Evolutionary conservation across 2,113 vertebrate genomes (phyloP), one percentile per base, ranked within the genome.

Genomic region (Cheirogaleus medius): DNA sequence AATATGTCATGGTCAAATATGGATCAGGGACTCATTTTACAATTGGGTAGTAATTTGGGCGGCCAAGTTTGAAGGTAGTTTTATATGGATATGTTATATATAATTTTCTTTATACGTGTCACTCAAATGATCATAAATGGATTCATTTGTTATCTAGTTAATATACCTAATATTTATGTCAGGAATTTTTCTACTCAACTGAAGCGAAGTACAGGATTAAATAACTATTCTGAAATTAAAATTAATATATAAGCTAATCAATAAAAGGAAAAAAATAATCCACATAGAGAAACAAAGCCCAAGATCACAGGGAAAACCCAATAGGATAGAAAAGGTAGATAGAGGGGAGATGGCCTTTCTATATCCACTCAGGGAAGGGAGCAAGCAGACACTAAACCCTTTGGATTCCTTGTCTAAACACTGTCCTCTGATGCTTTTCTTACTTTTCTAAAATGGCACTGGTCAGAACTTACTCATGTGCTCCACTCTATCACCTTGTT

Each of bases 111-210:
- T 63, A 92, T 37, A 60, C 7, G 52, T 74, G 20, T 64, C 34
- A 83, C 25, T 87, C 60, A 76, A 78, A 84, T 91, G 29, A 80
- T 86, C 76, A 83, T 25, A 78, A 74, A 82, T 78, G 42, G 47
- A 87, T 32, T 90, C 27, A 76, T 88, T 60, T 68, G 42, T 74
- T 84, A 73, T 27, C 58, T 90, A 82, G 64, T 54, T 87, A 87
- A 92, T 73, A 95, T 27, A 69, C 47, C 14, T 54, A 83, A 87
- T 83, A 88, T 42, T 69, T 54, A 88, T 64, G 81, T 7, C 39
- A 88, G 56, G 32, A 96, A 77, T 64, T 90, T 95, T 44, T 93
- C 86, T 80, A 63, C 78, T 83, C 37, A 97, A 44, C 54, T 63
- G 8, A 84, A 92, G 32, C 12, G 81, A 95, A 95, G 10, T n/a